phyloP scores from a whole-genome alignment of 1,140 invertebrate genomes.

The Ridgeia piscesae region DNA sequence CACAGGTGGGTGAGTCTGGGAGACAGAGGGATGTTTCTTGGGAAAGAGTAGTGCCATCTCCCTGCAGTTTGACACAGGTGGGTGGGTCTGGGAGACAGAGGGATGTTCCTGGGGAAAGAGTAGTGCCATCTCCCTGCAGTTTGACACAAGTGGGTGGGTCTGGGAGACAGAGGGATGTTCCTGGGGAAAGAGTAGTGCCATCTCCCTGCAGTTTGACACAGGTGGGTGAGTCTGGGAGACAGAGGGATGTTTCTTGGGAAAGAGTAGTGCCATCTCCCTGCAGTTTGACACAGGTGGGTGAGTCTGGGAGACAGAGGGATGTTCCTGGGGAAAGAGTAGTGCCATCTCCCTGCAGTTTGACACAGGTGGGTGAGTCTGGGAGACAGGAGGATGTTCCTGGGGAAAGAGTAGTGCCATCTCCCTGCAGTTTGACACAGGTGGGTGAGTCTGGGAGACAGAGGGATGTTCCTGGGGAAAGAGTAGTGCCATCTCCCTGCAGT shows the following conservation, averaged over 20 bases:
- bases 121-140: conserved; percentile 85
- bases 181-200: conserved; percentile 97
- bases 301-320: too few species aligned
- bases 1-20: conserved; percentile 37
- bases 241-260: too few species aligned
- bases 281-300: conserved; percentile 63
- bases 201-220: conserved; percentile 75
- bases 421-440: conserved; percentile 67
- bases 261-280: conserved; percentile 91
- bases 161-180: too few species aligned
- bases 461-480: too few species aligned
- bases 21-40: too few species aligned
- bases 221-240: conserved; percentile 39
- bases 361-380: conserved; percentile 37
- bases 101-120: too few species aligned
- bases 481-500: conserved; percentile 85
- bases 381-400: too few species aligned
- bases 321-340: too few species aligned
- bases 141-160: conserved; percentile 55
- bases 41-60: conserved; percentile 96
- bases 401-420: conserved; percentile 96
- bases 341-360: conserved; percentile 82
- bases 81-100: too few species aligned
- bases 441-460: too few species aligned
- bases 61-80: conserved; percentile 67